Percentiles rank a stretch among this genome's conserved stretches.
These are phyloP conservation scores for Drosophila affinis DNA, from an alignment of 2,888 invertebrate genomes.

Conservation along the genomic window DNA sequence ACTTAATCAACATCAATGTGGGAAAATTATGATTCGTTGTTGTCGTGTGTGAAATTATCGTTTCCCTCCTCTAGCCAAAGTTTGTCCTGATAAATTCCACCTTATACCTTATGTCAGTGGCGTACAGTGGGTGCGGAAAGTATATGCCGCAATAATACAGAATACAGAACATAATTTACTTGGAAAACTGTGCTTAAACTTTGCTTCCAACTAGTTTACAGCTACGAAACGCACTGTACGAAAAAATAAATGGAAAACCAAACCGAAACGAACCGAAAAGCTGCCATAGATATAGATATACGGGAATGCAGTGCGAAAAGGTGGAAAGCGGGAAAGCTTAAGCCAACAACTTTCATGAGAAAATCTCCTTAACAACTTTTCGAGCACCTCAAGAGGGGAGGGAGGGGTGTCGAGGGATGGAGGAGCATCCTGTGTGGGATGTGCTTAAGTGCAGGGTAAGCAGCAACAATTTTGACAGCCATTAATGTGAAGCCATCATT, in stretches of 20 bases:
- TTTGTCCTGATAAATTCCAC: conserved; percentile 59
- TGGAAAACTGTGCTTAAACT: neutral
- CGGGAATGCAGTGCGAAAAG: neutral
- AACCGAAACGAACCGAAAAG: conserved; percentile 4
- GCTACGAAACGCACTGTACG: neutral
- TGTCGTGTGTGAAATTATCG: conserved; percentile 64
- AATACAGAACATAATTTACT: neutral
- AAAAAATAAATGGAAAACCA: conserved; percentile 16
- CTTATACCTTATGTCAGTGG: conserved; percentile 36
- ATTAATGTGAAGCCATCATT: conserved; percentile 72
- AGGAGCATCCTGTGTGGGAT: conserved; percentile 8
- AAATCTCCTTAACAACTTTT: conserved; percentile 35
- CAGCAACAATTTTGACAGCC: conserved; percentile 68
- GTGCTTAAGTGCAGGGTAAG: conserved; percentile 60
- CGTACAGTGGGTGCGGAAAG: conserved; percentile 7
- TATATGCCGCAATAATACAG: neutral
- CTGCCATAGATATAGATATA: conserved; percentile 7
- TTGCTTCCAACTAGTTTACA: too few species aligned
- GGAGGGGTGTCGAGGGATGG: neutral
- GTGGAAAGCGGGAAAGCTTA: conserved; percentile 28
- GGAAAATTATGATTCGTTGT: conserved; percentile 73
- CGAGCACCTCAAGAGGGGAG: conserved; percentile 32
- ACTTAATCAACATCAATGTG: conserved; percentile 76
- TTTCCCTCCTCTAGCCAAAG: conserved; percentile 58
- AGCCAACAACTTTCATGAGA: conserved; percentile 38